phyloP scores from a whole-genome alignment of 2,888 invertebrate genomes.

The Odontothrips loti region DNA sequence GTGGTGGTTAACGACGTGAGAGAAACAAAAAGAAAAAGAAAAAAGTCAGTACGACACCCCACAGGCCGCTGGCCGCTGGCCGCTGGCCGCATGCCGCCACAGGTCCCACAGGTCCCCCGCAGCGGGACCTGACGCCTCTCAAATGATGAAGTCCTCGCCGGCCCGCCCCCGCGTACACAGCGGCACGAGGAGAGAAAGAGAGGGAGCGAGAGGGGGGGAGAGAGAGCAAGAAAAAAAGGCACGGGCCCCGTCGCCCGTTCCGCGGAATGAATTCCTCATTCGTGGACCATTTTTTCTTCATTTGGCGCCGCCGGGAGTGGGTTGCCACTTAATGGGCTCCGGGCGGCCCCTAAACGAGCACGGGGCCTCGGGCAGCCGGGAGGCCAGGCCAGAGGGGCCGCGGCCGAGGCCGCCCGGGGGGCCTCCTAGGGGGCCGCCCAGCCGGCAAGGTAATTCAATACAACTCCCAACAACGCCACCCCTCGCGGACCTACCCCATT shows the following conservation, averaged over 20 bases:
- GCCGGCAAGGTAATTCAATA: neutral
- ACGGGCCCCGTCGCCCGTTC: neutral
- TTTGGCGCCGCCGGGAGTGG: constrained; percentile 1
- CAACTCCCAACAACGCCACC: neutral
- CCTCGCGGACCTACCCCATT: neutral
- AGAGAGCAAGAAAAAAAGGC: neutral
- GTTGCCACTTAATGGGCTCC: constrained; percentile 5
- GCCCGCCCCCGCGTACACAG: neutral
- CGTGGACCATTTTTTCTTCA: neutral
- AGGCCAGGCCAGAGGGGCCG: no score
- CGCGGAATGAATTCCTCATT: constrained; percentile 4
- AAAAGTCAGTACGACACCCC: neutral
- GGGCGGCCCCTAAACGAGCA: neutral
- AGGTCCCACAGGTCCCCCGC: no score
- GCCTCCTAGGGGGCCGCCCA: no score
- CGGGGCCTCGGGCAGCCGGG: neutral
- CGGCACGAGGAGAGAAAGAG: neutral
- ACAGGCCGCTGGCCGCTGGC: no score
- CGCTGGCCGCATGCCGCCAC: no score
- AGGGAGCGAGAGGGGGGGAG: neutral
- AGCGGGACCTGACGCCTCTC: no score
- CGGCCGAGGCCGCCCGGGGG: neutral
- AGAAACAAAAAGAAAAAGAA: neutral
- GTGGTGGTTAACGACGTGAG: neutral
- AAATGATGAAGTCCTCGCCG: neutral